Evolutionary conservation across 1,140 invertebrate species (phyloP).

Genomic region (Ostrea edulis): DNA sequence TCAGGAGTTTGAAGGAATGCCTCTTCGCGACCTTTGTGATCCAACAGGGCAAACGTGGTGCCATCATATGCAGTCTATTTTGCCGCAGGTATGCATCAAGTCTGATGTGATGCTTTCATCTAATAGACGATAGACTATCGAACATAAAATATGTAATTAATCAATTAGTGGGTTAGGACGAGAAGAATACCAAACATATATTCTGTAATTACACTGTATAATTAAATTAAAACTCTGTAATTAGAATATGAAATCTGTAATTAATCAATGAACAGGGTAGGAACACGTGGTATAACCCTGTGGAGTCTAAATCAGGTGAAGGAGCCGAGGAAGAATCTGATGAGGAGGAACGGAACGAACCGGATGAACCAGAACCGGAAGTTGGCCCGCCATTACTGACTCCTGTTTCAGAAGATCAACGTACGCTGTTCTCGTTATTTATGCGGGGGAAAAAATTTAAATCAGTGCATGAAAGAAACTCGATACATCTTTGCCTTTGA

Average conservation of each 20-base stretch:
- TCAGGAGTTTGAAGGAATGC: slow-evolving; percentile 62
- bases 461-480: no score
- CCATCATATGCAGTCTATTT: slow-evolving; percentile 63
- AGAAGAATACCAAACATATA: no score
- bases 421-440: slow-evolving; percentile 44
- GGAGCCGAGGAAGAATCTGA: slow-evolving; percentile 62
- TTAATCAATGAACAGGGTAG: slow-evolving; percentile 58
- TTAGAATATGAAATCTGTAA: no score
- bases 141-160: no score
- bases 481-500: no score
- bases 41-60: slow-evolving; percentile 64
- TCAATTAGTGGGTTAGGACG: no score
- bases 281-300: slow-evolving; percentile 67
- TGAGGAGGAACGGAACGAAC: slow-evolving; percentile 67
- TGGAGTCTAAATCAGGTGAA: slow-evolving; percentile 53
- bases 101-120: neutral
- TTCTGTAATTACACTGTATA: no score
- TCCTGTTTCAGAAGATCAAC: slow-evolving; percentile 67
- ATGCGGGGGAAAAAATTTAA: no score
- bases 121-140: no score
- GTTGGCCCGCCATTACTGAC: slow-evolving; percentile 65
- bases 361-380: slow-evolving; percentile 70
- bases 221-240: no score
- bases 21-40: slow-evolving; percentile 61
- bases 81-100: slow-evolving; percentile 62